These are phyloP conservation scores for Diarsia mendica DNA, from an alignment of 2,888 invertebrate species.

Conservation along the genomic window DNA sequence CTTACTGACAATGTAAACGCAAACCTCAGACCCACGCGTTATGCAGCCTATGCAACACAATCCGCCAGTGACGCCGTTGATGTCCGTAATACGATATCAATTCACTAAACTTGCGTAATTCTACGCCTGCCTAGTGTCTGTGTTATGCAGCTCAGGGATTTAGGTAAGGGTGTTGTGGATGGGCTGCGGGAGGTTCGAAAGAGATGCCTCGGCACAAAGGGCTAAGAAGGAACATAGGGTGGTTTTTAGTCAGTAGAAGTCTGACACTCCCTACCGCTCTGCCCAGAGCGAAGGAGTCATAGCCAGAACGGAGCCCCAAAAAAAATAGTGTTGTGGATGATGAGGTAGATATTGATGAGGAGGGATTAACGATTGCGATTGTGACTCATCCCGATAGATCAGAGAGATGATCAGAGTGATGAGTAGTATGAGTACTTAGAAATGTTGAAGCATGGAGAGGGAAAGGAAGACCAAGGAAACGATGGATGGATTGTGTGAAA, in stretches of 20 bases:
- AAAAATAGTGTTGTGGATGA: too few relatives aligned
- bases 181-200: too few relatives aligned
- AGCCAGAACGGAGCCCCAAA: too few relatives aligned
- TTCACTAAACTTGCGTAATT: constrained; percentile 41
- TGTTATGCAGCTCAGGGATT: not conserved
- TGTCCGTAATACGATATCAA: constrained; percentile 58
- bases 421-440: not conserved
- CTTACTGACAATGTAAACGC: not conserved
- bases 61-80: constrained; percentile 11
- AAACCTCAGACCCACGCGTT: not conserved
- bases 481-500: too few relatives aligned
- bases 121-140: constrained; percentile 6
- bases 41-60: constrained; percentile 44
- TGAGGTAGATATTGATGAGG: not conserved
- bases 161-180: not conserved
- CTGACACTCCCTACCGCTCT: too few relatives aligned
- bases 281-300: too few relatives aligned
- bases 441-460: too few relatives aligned
- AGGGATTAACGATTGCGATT: not conserved
- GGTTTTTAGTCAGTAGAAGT: too few relatives aligned
- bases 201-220: too few relatives aligned
- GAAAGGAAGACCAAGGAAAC: too few relatives aligned
- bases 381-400: not conserved
- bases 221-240: too few relatives aligned
- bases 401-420: not conserved